phyloP scores from a whole-genome alignment of 2,888 invertebrate species.

The Lamproptera curius region DNA sequence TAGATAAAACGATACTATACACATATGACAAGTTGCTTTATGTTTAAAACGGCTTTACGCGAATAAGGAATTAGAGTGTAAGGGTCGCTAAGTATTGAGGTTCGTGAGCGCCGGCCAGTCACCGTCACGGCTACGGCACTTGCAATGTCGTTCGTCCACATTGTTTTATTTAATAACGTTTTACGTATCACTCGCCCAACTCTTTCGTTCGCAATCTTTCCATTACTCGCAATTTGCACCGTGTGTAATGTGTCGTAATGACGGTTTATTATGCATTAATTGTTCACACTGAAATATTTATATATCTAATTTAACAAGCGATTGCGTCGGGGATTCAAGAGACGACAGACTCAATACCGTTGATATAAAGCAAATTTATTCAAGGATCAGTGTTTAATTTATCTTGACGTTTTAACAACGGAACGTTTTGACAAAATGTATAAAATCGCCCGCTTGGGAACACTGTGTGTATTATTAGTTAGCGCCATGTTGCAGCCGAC shows the following conservation, averaged over 20 bases:
- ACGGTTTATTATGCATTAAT: too few species aligned
- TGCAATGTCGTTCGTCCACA: neutral
- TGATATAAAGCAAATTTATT: conserved; percentile 10
- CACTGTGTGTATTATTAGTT: conserved; percentile 7
- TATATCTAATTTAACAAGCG: too few species aligned
- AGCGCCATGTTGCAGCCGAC: conserved; percentile 37
- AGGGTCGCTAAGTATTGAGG: too few species aligned
- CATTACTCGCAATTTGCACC: too few species aligned
- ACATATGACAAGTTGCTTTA: too few species aligned
- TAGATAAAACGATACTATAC: conserved; percentile 3
- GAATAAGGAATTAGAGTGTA: too few species aligned
- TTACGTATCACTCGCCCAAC: neutral
- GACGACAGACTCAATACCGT: neutral
- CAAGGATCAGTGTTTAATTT: conserved; percentile 7
- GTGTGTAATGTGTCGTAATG: too few species aligned
- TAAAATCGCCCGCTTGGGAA: conserved; percentile 7
- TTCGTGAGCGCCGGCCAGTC: too few species aligned
- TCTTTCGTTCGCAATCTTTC: too few species aligned
- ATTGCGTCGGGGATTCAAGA: too few species aligned
- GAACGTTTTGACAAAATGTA: conserved; percentile 11
- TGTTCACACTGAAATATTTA: too few species aligned
- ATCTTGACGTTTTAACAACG: conserved; percentile 17
- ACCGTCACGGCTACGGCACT: neutral
- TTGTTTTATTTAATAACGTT: neutral
- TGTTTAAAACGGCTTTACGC: too few species aligned